Evolutionary conservation across 2,888 invertebrate genomes (phyloP), one percentile per base, ranked within the genome.

Genomic region (Torymus aiolomorphi): DNA sequence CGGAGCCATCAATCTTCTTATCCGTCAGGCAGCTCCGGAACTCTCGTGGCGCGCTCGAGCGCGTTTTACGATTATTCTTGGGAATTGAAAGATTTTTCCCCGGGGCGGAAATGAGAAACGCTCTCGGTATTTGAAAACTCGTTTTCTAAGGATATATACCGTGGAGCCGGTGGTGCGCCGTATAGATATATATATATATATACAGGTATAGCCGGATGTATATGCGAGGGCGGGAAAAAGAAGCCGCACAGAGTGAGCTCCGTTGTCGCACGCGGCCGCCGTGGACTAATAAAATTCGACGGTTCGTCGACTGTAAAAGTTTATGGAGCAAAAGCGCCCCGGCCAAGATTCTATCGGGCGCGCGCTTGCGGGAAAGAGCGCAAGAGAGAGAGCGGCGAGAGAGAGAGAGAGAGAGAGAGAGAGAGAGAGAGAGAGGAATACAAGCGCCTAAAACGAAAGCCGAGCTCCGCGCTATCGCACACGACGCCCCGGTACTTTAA

Each of bases 311-410:
- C 85, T 87, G 87, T 89, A 88, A 89, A 88, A 88, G 85, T 89
- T 89, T 89, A 89, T 87, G 87, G 83, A 67, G 85, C 87, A 79
- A 80, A 84, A 83, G 83, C 85, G 84, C 84, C 87, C 80, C 77
- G 86, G 86, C 86, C 87, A 88, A 88, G 88, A 89, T 89, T 86
- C 82, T 88, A 88, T 88, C 88, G 82, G 70, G 83, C 51, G 18
- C 42, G 42, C 8, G 42, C 42, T 42, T 8, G 42, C 42, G 42
- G 42, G 42, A 42, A 42, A 62, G 18, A 42, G 56, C 13, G 54
- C 12, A 51, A 10, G 20, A 11, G 20, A 5, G 62, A 5, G 73
- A 1, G 4, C 56, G 65, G 20, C 4, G 24, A 24, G 24, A 3
- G 24, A 54, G 18, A 18, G 56, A 12, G 49, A 8, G 61, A 12